Percentiles rank a stretch among this genome's conserved stretches.
phyloP scores from a whole-genome alignment of 2,888 invertebrate species.

The Troides aeacus region DNA sequence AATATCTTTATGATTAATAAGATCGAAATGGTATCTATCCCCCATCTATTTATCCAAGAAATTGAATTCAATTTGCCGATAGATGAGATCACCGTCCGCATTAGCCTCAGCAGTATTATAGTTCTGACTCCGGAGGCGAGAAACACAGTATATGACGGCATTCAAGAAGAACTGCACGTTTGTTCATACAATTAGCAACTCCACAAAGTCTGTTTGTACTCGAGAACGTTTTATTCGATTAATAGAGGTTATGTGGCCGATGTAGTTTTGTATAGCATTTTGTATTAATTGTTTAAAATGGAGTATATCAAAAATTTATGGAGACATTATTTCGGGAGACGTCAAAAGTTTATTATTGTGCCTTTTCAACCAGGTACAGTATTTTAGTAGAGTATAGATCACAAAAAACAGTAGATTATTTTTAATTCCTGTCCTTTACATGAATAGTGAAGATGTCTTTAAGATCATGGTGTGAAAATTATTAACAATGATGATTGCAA shows the following conservation, averaged over 20 bases:
- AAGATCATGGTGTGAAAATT: slow-evolving; percentile 40
- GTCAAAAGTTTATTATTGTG: slow-evolving; percentile 62
- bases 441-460: slow-evolving; percentile 47
- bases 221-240: slow-evolving; percentile 19
- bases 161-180: slow-evolving; percentile 61
- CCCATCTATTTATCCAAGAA: slow-evolving; percentile 26
- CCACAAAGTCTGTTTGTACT: slow-evolving; percentile 39
- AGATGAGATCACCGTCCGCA: slow-evolving; percentile 67
- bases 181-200: slow-evolving; percentile 56
- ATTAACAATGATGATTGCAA: slow-evolving; percentile 42
- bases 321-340: slow-evolving; percentile 61
- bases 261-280: slow-evolving; percentile 33
- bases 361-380: slow-evolving; percentile 70
- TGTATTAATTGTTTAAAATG: slow-evolving; percentile 42
- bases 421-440: slow-evolving; percentile 9
- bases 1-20: slow-evolving; percentile 22
- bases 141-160: slow-evolving; percentile 60
- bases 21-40: slow-evolving; percentile 35
- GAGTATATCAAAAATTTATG: slow-evolving; percentile 66
- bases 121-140: slow-evolving; percentile 45
- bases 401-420: background rate
- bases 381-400: slow-evolving; percentile 1
- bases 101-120: slow-evolving; percentile 53
- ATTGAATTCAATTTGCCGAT: slow-evolving; percentile 54
- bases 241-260: slow-evolving; percentile 35